Base-by-base conservation (phyloP, 2,113 vertebrate species). In the Dinomys branickii region DNA sequence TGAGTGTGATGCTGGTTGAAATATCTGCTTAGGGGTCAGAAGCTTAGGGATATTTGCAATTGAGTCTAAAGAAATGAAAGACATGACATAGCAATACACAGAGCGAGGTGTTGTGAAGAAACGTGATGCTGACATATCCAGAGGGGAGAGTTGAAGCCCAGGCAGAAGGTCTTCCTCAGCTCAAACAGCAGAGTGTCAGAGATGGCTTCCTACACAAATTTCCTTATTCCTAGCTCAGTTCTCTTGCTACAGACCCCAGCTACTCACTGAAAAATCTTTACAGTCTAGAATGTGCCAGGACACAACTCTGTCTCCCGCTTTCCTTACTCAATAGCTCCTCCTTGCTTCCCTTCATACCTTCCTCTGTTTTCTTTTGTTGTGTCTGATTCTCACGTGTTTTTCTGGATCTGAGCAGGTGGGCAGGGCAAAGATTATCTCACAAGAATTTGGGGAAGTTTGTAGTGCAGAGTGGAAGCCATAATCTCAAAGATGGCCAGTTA, bases 21-120 rank as follows among this genome's bases (percentile, higher is more conserved):
- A 59, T 73, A 38, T 38, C 24, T 50, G 6, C 75, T 24, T 78
- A n/a, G 71, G 56, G 80, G 28, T 47, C 47, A 59, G 73, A 65
- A 86, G 33, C 38, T 77, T 19, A n/a, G 82, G 67, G 19, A 3
- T n/a, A 38, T 50, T 52, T 52, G 65, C 90, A 88, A 85, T 1
- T 58, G 59, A 78, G 10, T 52, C 93, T 93, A n/a, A n/a, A 91
- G 26, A 94, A 88, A 83, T 82, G 63, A 61, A 88, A 90, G 69
- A 38, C 9, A 33, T 54, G 63, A n/a, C 16, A 63, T 22, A 33
- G 85, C 65, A 35, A 86, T 44, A 85, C 11, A 54, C 65, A 63
- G 24, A 41, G 14, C 30, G 10, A 19, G 47, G 38, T 61, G 26
- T 33, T 92, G 19, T 30, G 47, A 33, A 69, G 56, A 90, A n/a